Conservation (phyloP, 2,113 vertebrate genomes). For the Carassius carassius region DNA sequence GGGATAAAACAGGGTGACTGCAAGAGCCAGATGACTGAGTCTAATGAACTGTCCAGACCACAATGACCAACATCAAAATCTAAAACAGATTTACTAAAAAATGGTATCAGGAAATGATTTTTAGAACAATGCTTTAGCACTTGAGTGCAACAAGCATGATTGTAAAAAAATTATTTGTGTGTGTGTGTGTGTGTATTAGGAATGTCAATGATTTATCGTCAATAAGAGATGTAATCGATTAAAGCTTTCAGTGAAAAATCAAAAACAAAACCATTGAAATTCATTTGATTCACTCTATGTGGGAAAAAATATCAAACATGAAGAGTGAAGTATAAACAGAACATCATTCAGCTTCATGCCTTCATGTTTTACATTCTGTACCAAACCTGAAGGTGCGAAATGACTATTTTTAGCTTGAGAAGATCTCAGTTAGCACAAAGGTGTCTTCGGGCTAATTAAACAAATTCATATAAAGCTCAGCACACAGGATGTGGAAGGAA, state of each 20-base stretch:
- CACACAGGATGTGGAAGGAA: not conserved
- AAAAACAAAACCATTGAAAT: not conserved
- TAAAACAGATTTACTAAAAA: not conserved
- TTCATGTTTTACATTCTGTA: conserved; percentile 56
- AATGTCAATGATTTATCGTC: no score
- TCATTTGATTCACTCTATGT: not conserved
- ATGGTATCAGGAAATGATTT: not conserved
- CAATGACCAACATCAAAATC: not conserved
- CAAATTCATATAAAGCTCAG: not conserved
- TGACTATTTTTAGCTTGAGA: conserved; percentile 33
- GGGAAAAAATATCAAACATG: not conserved
- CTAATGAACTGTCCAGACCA: not conserved
- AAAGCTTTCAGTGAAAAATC: no score
- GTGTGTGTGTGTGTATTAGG: no score
- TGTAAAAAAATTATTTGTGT: no score
- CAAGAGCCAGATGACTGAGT: not conserved
- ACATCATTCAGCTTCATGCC: not conserved
- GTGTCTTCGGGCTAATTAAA: not conserved
- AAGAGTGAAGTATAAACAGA: not conserved
- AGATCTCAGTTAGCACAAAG: not conserved
- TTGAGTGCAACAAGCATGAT: not conserved
- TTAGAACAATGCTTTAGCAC: not conserved
- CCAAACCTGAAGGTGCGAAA: not conserved
- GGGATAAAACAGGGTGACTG: not conserved
- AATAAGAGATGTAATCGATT: no score